Conservation (phyloP, 2,113 vertebrate genomes). For the Glareola pratincola region DNA sequence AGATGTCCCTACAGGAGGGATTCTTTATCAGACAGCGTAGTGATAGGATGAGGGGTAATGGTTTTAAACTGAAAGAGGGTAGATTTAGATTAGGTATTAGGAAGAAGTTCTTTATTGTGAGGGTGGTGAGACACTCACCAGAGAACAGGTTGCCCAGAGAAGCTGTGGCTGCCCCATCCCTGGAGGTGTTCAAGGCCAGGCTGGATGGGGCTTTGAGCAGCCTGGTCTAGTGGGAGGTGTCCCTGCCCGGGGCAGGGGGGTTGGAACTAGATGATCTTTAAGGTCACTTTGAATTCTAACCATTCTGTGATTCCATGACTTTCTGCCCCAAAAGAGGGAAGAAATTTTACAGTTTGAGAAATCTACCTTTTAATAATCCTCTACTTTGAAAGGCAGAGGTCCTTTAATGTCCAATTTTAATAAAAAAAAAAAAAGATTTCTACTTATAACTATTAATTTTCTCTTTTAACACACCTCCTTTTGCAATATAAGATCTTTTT, state of each 20-base stretch:
- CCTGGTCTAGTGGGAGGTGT: not conserved
- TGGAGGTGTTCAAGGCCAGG: not conserved
- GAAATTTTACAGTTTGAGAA: not conserved
- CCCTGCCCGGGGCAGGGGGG: not conserved
- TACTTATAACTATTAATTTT: not conserved
- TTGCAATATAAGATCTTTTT: not conserved
- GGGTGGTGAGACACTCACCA: not conserved
- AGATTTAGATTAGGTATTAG: not conserved
- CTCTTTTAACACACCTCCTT: not conserved
- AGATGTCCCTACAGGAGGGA: not conserved
- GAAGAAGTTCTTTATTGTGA: not conserved
- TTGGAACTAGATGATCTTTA: not conserved
- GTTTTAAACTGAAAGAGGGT: not conserved
- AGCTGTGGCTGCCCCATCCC: not conserved
- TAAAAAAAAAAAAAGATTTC: not conserved
- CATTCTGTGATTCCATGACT: not conserved
- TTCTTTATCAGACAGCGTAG: not conserved
- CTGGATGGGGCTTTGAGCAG: not conserved
- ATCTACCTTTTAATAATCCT: not conserved
- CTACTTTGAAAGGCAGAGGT: not conserved
- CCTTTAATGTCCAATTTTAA: not conserved
- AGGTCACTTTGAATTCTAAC: not conserved
- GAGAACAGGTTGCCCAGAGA: not conserved
- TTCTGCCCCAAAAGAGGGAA: not conserved
- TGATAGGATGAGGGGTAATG: not conserved